These are phyloP conservation scores for Ceratina calcarata DNA, from an alignment of 1,140 invertebrate species.

Conservation along the genomic window DNA sequence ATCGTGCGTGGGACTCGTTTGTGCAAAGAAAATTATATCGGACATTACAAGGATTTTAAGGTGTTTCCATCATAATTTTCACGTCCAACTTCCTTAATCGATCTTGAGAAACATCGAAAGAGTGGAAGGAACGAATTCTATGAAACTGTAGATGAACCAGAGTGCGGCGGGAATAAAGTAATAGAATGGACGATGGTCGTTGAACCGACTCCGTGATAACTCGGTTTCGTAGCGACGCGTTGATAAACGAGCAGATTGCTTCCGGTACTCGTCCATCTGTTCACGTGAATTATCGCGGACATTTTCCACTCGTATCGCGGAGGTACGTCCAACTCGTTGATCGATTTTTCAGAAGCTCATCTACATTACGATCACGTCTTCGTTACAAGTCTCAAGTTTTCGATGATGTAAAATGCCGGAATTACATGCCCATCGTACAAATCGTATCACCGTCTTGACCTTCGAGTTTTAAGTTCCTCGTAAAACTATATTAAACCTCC, in stretches of 20 bases:
- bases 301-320: neutral
- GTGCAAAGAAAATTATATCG: no score
- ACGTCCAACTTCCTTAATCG: no score
- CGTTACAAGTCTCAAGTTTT: no score
- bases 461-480: neutral
- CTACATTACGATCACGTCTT: neutral
- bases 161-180: conserved; percentile 8
- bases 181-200: conserved; percentile 29
- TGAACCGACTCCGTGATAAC: conserved; percentile 46
- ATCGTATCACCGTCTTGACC: neutral
- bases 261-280: conserved; percentile 30
- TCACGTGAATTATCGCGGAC: conserved; percentile 33
- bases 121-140: no score
- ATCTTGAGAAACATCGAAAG: no score
- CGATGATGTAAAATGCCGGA: no score
- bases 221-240: conserved; percentile 36
- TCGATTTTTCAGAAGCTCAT: neutral
- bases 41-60: no score
- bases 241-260: conserved; percentile 34
- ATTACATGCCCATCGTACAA: no score
- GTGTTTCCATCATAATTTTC: no score
- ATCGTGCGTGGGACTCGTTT: neutral
- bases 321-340: neutral
- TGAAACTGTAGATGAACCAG: no score
- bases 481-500: neutral